Conservation (phyloP, 2,113 vertebrate species). For the Lathamus discolor region DNA sequence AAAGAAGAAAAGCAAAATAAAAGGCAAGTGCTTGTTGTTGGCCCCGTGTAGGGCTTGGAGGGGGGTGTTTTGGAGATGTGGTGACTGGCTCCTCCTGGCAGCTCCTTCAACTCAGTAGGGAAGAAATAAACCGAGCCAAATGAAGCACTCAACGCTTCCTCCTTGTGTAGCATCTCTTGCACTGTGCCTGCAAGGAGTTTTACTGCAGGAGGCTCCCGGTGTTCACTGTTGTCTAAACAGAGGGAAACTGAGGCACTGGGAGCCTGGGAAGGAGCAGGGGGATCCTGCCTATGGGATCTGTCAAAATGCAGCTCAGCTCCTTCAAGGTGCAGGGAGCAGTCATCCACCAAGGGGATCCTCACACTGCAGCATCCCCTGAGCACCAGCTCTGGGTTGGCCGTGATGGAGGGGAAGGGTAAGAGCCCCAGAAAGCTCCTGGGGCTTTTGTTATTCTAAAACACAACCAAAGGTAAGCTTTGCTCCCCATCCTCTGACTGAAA, state of each 20-base stretch:
- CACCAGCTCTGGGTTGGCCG: fast-evolving
- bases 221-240: background rate
- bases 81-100: background rate
- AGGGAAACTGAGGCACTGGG: background rate
- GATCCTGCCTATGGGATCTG: too few species aligned
- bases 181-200: background rate
- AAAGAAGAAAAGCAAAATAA: background rate
- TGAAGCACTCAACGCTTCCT: background rate
- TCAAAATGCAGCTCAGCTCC: background rate
- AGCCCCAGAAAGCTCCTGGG: background rate
- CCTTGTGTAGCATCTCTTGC: background rate
- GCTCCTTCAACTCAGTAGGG: background rate
- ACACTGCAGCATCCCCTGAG: background rate
- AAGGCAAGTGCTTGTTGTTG: background rate
- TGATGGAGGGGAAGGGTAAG: background rate
- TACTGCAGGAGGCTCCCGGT: background rate
- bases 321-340: background rate
- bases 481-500: background rate
- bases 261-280: background rate
- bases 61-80: background rate
- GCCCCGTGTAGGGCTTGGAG: background rate
- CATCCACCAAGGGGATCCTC: background rate
- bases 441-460: background rate
- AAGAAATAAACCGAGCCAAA: background rate
- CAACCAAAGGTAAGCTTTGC: background rate